These are phyloP conservation scores for Crossaster papposus DNA, from an alignment of 53 echinoderm and acorn worm species.

Conservation along the genomic window DNA sequence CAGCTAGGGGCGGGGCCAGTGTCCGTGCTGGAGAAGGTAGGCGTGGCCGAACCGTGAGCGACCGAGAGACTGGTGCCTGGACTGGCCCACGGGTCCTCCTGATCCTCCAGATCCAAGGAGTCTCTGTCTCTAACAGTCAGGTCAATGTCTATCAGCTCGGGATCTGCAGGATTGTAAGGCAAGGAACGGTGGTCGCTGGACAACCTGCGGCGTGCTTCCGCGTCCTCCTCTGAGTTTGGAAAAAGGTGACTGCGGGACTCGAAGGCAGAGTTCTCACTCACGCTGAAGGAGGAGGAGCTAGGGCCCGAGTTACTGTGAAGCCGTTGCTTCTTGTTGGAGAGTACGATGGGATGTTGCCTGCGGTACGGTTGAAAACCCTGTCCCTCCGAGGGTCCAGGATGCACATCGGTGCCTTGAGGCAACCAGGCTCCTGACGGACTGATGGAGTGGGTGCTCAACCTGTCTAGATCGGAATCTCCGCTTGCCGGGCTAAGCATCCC, in stretches of 20 bases:
- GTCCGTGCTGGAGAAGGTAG: constrained; percentile 60
- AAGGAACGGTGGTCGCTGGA: constrained; percentile 34
- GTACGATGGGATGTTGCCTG: constrained; percentile 23
- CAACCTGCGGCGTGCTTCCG: constrained; percentile 8
- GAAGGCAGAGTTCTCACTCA: constrained; percentile 64
- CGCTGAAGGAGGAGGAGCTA: constrained; percentile 38
- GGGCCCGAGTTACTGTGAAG: constrained; percentile 53
- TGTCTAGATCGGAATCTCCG: constrained; percentile 47
- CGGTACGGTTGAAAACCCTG: constrained; percentile 64
- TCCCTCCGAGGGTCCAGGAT: constrained; percentile 37
- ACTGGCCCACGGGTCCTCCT: constrained; percentile 62
- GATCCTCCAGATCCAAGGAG: constrained; percentile 40
- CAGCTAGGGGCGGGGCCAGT: constrained; percentile 53
- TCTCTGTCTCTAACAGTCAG: constrained; percentile 28
- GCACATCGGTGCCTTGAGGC: constrained; percentile 2
- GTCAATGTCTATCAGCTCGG: constrained; percentile 52
- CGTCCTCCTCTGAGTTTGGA: not conserved
- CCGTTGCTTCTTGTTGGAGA: constrained; percentile 56
- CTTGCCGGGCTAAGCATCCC: constrained; percentile 8
- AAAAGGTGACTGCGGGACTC: constrained; percentile 50
- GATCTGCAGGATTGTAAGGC: constrained; percentile 26
- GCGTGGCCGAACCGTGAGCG: constrained; percentile 59
- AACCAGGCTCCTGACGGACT: constrained; percentile 29
- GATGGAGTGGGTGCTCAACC: constrained; percentile 36
- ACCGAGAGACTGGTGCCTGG: constrained; percentile 61